Evolutionary conservation across 2,888 invertebrate genomes (phyloP).

Genomic region (Synergus umbraculus): DNA sequence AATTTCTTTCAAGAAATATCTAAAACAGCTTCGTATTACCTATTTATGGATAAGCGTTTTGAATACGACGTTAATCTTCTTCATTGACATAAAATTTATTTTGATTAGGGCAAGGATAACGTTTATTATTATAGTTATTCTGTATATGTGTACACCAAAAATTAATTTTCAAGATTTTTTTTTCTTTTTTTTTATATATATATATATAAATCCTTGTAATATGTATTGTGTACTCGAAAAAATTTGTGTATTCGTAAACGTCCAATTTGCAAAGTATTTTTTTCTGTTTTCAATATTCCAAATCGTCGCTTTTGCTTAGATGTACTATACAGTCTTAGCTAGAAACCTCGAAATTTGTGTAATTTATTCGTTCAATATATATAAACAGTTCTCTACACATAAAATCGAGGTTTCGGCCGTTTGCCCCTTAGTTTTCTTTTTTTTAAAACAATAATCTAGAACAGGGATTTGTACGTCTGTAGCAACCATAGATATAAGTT

Average conservation of each 20-base stretch:
- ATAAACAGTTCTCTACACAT: not conserved
- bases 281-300: slow-evolving; percentile 2
- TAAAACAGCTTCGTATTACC: not conserved
- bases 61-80: not conserved
- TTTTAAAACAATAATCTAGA: slow-evolving; percentile 8
- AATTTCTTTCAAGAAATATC: slow-evolving; percentile 21
- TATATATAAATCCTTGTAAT: slow-evolving; percentile 1
- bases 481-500: slow-evolving; percentile 70
- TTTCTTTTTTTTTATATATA: slow-evolving; percentile 10
- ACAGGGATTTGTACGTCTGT: slow-evolving; percentile 41
- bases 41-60: not conserved
- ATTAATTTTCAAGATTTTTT: slow-evolving; percentile 14
- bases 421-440: slow-evolving; percentile 19
- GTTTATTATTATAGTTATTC: not conserved
- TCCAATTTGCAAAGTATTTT: slow-evolving; percentile 2
- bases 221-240: slow-evolving; percentile 11
- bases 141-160: too few relatives aligned
- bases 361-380: not conserved
- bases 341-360: slow-evolving; percentile 18
- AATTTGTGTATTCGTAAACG: slow-evolving; percentile 3
- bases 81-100: not conserved
- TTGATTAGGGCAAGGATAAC: not conserved
- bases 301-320: slow-evolving; percentile 24
- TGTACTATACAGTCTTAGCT: slow-evolving; percentile 17
- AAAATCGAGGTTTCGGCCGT: slow-evolving; percentile 18